Evolutionary conservation across 2,113 vertebrate genomes (phyloP).

Genomic region (Zingel zingel): DNA sequence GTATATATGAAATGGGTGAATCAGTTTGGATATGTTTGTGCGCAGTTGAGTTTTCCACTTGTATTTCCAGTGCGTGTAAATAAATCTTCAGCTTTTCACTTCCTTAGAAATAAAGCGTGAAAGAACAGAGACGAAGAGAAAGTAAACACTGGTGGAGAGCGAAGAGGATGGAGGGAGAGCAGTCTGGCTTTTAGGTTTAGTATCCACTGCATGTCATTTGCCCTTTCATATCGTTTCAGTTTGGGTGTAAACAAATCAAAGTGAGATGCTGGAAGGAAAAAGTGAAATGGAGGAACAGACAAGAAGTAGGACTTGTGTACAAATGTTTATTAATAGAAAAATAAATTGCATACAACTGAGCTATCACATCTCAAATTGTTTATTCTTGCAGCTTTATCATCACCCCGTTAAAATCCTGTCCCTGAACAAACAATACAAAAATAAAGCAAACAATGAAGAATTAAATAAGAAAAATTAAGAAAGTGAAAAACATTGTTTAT

Average conservation of each 20-base stretch:
- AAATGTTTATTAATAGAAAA: background rate
- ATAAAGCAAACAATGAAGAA: background rate
- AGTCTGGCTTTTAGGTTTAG: background rate
- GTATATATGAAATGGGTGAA: background rate
- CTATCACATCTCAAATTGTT: background rate
- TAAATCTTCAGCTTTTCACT: slow-evolving; percentile 19
- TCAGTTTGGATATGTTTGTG: background rate
- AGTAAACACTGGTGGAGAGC: background rate
- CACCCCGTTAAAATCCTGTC: background rate
- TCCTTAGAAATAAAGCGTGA: slow-evolving; percentile 15
- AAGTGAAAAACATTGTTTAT: too few species aligned
- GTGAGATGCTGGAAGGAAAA: background rate
- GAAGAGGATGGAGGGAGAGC: background rate
- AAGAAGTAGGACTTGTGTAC: background rate
- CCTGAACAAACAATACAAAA: background rate
- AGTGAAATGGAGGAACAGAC: background rate
- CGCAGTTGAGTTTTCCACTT: background rate
- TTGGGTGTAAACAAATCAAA: background rate
- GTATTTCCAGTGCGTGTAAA: background rate
- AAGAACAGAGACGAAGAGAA: background rate
- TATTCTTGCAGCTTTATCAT: background rate
- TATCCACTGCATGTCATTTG: background rate
- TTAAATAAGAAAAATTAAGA: too few species aligned
- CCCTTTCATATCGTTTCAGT: background rate
- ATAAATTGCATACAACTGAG: too few species aligned